Evolutionary conservation across 2,797 vertebrate genomes (phyloP).

Genomic region (Acrocephalus scirpaceus): DNA sequence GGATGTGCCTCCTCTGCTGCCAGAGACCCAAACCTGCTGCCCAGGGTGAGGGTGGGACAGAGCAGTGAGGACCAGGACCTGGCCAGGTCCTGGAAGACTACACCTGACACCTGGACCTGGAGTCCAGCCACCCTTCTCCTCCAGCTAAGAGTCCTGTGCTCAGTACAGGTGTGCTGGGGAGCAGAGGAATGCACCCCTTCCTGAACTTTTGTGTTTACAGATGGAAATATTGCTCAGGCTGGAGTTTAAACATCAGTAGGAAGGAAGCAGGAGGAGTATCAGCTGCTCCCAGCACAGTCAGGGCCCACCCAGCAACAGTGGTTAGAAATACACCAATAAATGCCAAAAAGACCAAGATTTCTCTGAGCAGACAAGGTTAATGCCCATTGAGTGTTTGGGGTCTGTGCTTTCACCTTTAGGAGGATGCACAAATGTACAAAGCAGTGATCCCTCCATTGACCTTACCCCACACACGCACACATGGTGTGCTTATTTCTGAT

Average conservation of each 20-base stretch:
- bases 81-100: not conserved
- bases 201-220: not conserved
- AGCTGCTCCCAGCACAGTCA: not conserved
- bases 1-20: accelerated
- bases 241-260: not conserved
- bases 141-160: not conserved
- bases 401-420: not conserved
- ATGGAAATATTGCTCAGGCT: not conserved
- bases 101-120: not conserved
- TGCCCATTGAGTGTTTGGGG: not conserved
- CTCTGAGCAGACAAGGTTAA: not conserved
- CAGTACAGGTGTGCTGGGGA: not conserved
- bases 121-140: not conserved
- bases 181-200: not conserved
- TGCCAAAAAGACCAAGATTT: not conserved
- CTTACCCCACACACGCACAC: not conserved
- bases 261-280: not conserved
- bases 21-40: not conserved
- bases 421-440: not conserved
- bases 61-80: not conserved
- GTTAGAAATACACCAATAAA: slow-evolving; percentile 7
- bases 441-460: accelerated
- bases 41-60: not conserved
- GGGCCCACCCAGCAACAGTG: not conserved
- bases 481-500: accelerated